Conservation (phyloP, 2,113 vertebrate genomes). For the Asarcornis scutulata region DNA sequence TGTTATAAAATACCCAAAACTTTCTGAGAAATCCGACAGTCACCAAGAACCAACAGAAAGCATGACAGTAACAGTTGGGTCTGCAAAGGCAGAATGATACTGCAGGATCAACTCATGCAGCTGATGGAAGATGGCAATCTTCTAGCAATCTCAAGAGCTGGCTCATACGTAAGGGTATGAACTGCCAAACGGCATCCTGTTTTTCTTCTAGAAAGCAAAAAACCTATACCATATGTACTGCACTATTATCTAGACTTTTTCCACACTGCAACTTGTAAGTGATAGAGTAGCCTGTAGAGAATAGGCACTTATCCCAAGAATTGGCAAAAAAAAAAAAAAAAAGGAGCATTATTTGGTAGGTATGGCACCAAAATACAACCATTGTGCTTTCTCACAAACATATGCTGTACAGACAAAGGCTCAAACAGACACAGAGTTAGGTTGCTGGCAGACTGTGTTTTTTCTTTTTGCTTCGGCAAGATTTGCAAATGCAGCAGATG, state of each 20-base stretch:
- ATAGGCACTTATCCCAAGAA: conserved; percentile 79
- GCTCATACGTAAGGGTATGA: background rate
- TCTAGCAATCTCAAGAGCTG: background rate
- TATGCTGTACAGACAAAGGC: background rate
- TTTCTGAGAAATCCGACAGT: background rate
- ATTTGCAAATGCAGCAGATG: conserved; percentile 94
- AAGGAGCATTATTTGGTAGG: conserved; percentile 45
- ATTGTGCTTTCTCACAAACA: conserved; percentile 47
- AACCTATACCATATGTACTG: background rate
- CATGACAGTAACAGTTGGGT: background rate
- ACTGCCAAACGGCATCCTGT: background rate
- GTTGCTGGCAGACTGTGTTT: conserved; percentile 78
- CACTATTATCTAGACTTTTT: background rate
- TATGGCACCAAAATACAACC: conserved; percentile 51
- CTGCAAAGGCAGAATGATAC: background rate
- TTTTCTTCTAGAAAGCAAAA: background rate
- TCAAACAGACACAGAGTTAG: conserved; percentile 38
- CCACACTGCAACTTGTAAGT: background rate
- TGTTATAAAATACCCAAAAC: background rate
- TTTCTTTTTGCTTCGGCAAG: conserved; percentile 86
- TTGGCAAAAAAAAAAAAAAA: conserved; percentile 45
- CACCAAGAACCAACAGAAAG: background rate
- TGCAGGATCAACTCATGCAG: background rate
- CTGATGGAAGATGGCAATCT: background rate
- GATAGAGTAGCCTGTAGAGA: conserved; percentile 68